Percentiles rank a stretch among this genome's conserved stretches.
These are phyloP conservation scores for Drosophila sordidapex DNA, from an alignment of 2,888 invertebrate species.

Conservation along the genomic window DNA sequence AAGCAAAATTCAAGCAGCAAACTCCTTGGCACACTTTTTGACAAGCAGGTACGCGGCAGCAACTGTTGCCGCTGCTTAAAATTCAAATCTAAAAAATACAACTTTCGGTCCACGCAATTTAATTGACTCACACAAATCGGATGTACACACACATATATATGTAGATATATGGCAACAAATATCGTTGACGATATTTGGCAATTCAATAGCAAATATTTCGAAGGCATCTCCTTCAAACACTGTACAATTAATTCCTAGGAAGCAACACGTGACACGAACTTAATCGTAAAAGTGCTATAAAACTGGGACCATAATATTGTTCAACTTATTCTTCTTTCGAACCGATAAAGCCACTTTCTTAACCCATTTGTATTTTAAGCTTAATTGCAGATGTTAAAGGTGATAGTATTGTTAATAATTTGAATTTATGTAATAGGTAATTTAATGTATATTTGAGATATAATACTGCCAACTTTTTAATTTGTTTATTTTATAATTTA, in stretches of 20 bases:
- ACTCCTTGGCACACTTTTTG: constrained; percentile 25
- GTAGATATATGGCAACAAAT: constrained; percentile 44
- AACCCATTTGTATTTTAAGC: constrained; percentile 1
- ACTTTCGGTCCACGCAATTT: constrained; percentile 69
- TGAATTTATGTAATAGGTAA: background rate
- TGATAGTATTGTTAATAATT: constrained; percentile 28
- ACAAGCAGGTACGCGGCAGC: constrained; percentile 16
- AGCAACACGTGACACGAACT: constrained; percentile 41
- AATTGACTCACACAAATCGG: constrained; percentile 77
- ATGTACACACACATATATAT: constrained; percentile 1
- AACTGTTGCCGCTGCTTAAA: constrained; percentile 17
- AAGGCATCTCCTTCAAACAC: constrained; percentile 17
- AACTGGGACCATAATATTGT: constrained; percentile 36
- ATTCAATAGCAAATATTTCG: constrained; percentile 43
- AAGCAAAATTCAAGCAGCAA: constrained; percentile 64
- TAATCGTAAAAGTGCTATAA: constrained; percentile 33
- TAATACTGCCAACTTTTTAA: background rate
- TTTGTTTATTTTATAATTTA: background rate
- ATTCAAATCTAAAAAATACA: constrained; percentile 25
- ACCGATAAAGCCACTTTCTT: background rate
- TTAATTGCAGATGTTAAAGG: constrained; percentile 8
- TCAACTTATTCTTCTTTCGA: background rate
- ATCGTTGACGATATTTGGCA: constrained; percentile 39
- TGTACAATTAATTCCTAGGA: constrained; percentile 66
- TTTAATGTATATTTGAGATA: background rate